Evolutionary conservation across 2,888 invertebrate genomes (phyloP), one percentile per base, ranked within the genome.

Genomic region (Netelia inedita): DNA sequence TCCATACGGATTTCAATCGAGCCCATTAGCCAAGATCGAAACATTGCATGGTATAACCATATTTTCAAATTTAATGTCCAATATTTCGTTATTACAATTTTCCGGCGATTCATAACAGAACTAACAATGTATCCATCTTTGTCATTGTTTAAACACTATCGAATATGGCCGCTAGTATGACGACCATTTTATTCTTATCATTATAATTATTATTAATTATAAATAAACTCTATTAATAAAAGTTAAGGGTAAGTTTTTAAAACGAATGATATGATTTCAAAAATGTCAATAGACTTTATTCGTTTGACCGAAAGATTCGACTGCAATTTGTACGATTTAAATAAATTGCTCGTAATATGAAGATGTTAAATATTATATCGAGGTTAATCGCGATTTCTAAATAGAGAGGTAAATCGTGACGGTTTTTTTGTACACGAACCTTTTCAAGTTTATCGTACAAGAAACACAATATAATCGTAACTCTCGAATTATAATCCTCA

Each of bases 1-100:
- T 74, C 68, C 74, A 66, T 81, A 81, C 68, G 80, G 74, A 16
- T 43, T 28, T 50, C 61, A 14, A 46, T 28, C 35, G 5, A 6
- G 28, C 16, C 35, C 21, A 57, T 78, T 50, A 28, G 50, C 2
- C 53, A 6, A 3, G 14, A 21, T 14, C 50, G 9, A 79, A 71
- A 53, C n/a, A 14, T 63, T 50, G 50, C 16, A 8, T 41, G 28
- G 28, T 16, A 19, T 50, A 16, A 11, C 16, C 9, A 9, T 50
- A 74, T 8, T 57, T 1, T 16, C 19, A 9, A 57, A 19, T 16
- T 57, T 57, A 3, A 57, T 57, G 0, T 14, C 1, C 2, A 46
- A 14, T 14, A 9, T 19, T 57, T 21, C 16, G 19, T 57, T 57
- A 57, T 19, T 8, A 16, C 2, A 19, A 19, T 57, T 57, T 57